A percentile compares a stretch with the other conserved stretches of the same genome.
Evolutionary conservation across 2,113 vertebrate species (phyloP).

Genomic region (Pandion haliaetus): DNA sequence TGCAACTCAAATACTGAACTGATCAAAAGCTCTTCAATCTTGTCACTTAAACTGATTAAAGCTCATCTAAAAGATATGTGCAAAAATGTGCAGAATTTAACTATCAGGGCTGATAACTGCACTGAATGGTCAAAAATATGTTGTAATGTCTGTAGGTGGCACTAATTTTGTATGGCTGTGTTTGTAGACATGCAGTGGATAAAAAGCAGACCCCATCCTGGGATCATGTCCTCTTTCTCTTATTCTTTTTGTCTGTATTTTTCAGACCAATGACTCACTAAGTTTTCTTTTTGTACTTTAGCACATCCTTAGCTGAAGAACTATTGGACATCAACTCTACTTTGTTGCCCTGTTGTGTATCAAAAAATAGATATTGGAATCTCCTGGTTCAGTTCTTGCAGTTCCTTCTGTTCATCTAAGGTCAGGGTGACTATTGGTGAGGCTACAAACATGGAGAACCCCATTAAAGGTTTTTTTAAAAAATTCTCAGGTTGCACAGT

Average conservation of each 20-base stretch:
- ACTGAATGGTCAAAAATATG: neutral
- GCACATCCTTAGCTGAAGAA: neutral
- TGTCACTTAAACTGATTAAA: slow-evolving; percentile 48
- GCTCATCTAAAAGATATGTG: slow-evolving; percentile 27
- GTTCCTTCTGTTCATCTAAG: neutral
- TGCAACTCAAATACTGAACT: slow-evolving; percentile 4
- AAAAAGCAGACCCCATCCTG: neutral
- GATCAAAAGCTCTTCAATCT: slow-evolving; percentile 58
- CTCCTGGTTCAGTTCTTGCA: no score
- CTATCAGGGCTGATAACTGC: neutral
- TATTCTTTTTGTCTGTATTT: neutral
- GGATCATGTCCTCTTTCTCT: neutral
- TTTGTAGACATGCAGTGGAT: neutral
- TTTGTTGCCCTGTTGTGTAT: neutral
- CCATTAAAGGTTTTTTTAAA: neutral
- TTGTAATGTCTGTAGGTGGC: neutral
- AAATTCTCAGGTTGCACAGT: neutral
- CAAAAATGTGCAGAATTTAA: neutral
- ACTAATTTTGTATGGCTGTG: neutral
- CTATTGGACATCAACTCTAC: neutral
- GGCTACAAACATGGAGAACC: neutral
- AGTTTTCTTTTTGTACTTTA: neutral
- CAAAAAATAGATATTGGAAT: neutral
- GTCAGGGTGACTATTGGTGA: neutral
- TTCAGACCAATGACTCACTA: neutral